A percentile compares a stretch with the other conserved stretches of the same genome.
phyloP scores from a whole-genome alignment of 2,113 vertebrate species.

The Salminus brasiliensis region DNA sequence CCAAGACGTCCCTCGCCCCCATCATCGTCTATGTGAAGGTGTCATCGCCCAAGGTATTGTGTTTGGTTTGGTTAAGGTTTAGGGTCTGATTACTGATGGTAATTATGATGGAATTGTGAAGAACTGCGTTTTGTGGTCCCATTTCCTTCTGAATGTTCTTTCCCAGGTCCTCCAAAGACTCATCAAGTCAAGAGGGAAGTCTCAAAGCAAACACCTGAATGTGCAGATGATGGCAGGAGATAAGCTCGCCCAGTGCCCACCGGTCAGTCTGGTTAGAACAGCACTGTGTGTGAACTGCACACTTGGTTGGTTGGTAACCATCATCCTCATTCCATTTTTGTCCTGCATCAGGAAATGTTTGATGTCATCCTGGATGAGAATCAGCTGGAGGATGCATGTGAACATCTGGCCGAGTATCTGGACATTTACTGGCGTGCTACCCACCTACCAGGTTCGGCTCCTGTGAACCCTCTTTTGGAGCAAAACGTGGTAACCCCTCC shows the following conservation, averaged over 20 bases:
- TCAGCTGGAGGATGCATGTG: constrained; percentile 94
- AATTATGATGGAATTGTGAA: no score
- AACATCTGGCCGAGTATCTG: constrained; percentile 93
- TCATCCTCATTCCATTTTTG: not conserved
- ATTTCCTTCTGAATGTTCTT: constrained; percentile 15
- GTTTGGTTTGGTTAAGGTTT: no score
- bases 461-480: constrained; percentile 78
- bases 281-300: not conserved
- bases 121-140: not conserved
- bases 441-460: constrained; percentile 82
- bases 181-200: constrained; percentile 95
- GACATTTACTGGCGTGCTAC: constrained; percentile 96
- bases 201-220: constrained; percentile 95
- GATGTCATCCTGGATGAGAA: constrained; percentile 97
- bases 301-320: not conserved
- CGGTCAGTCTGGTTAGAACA: constrained; percentile 74
- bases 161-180: constrained; percentile 90
- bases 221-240: constrained; percentile 98
- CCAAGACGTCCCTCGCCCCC: constrained; percentile 95
- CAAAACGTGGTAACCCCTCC: constrained; percentile 84
- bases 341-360: constrained; percentile 85
- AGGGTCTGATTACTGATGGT: no score
- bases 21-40: constrained; percentile 98
- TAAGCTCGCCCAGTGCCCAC: constrained; percentile 94
- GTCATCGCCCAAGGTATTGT: constrained; percentile 89